A percentile compares a stretch with the other conserved stretches of the same genome.
These are phyloP conservation scores for Pediacus dermestoides DNA, from an alignment of 2,888 invertebrate species.

Conservation along the genomic window DNA sequence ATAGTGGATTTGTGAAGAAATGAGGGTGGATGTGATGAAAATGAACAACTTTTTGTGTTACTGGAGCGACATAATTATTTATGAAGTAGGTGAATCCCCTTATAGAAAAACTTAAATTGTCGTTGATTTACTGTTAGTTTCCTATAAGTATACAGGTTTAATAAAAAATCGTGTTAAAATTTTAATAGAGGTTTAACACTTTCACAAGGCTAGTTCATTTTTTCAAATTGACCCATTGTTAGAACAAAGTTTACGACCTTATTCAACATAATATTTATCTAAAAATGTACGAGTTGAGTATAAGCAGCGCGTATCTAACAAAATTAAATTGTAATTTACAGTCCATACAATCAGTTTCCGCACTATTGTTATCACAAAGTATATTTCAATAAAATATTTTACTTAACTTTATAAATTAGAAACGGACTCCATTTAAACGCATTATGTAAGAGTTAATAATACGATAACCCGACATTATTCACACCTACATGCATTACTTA, in stretches of 20 bases:
- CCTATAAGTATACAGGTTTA: too few relatives aligned
- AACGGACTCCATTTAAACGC: slow-evolving; percentile 6
- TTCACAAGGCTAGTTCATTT: slow-evolving; percentile 1
- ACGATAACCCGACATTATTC: slow-evolving; percentile 10
- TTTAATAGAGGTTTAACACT: too few relatives aligned
- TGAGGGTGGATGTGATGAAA: too few relatives aligned
- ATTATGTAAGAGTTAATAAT: slow-evolving; percentile 10
- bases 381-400: slow-evolving; percentile 11
- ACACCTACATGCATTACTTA: slow-evolving; percentile 13
- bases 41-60: too few relatives aligned
- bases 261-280: slow-evolving; percentile 5
- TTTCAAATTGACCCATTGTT: slow-evolving; percentile 6
- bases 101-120: too few relatives aligned
- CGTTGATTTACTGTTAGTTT: too few relatives aligned
- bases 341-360: slow-evolving; percentile 10
- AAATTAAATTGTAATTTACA: slow-evolving; percentile 12
- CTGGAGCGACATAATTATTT: not conserved
- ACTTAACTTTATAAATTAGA: slow-evolving; percentile 13
- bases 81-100: too few relatives aligned
- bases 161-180: too few relatives aligned
- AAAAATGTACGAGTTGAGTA: slow-evolving; percentile 3
- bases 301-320: slow-evolving; percentile 7
- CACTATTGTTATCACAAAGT: slow-evolving; percentile 10
- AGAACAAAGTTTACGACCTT: slow-evolving; percentile 1
- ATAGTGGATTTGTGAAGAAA: too few relatives aligned